Conservation (phyloP, 2,797 vertebrate genomes). For the Tadarida brasiliensis region DNA sequence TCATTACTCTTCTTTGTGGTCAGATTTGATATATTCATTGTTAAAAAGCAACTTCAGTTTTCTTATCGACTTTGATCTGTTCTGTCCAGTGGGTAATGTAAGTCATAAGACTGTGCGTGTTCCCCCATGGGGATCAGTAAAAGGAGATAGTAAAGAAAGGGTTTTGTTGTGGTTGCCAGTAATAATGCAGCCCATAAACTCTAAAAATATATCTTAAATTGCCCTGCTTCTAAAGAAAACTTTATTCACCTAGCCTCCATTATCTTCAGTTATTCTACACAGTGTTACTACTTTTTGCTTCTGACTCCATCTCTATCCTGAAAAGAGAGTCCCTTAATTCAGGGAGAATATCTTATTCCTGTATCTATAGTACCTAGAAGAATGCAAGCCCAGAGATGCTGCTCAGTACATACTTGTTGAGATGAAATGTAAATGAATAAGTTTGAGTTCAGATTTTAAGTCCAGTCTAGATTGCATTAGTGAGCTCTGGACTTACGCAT, state of each 20-base stretch:
- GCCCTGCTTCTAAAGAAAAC: slow-evolving; percentile 54
- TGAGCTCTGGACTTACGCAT: neutral
- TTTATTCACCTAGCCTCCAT: slow-evolving; percentile 48
- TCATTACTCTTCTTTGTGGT: slow-evolving; percentile 37
- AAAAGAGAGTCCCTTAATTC: slow-evolving; percentile 9
- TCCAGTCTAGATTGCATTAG: neutral
- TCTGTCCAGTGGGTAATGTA: slow-evolving; percentile 29
- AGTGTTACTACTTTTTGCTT: slow-evolving; percentile 33
- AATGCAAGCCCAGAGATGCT: neutral
- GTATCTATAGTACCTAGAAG: neutral
- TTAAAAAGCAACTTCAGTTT: slow-evolving; percentile 59
- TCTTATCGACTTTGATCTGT: slow-evolving; percentile 51
- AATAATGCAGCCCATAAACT: slow-evolving; percentile 21
- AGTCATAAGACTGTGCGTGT: slow-evolving; percentile 35
- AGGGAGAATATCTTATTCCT: slow-evolving; percentile 33
- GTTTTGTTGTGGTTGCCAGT: neutral
- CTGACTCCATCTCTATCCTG: slow-evolving; percentile 17
- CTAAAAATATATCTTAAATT: slow-evolving; percentile 55
- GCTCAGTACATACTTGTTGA: neutral
- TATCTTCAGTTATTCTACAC: slow-evolving; percentile 38
- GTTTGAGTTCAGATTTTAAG: slow-evolving; percentile 14
- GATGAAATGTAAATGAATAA: slow-evolving; percentile 49
- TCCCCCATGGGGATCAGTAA: slow-evolving; percentile 35
- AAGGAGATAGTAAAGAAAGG: slow-evolving; percentile 48
- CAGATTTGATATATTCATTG: slow-evolving; percentile 46